Evolutionary conservation across 1,140 invertebrate genomes (phyloP).

Genomic region (Bombus huntii): DNA sequence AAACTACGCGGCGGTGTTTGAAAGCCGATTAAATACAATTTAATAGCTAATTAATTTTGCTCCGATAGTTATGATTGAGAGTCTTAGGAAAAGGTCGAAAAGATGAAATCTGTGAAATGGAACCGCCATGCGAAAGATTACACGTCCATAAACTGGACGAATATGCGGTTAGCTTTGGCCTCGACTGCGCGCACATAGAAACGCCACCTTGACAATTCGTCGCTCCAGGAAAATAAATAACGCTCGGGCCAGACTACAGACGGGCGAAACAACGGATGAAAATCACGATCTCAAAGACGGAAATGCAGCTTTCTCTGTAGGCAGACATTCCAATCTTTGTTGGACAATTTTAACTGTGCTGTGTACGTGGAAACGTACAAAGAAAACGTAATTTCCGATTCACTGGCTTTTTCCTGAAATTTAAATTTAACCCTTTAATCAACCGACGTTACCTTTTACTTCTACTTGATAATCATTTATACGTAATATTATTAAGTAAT

Average conservation of each 20-base stretch:
- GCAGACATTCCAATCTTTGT: not conserved
- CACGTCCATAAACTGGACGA: not conserved
- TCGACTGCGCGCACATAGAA: conserved; percentile 20
- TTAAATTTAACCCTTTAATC: not conserved
- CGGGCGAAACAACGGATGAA: not conserved
- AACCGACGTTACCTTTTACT: not conserved
- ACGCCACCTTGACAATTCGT: not conserved
- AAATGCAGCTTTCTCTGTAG: not conserved
- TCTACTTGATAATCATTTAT: no score
- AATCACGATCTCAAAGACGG: conserved; percentile 13
- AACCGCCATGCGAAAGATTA: not conserved
- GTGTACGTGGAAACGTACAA: not conserved
- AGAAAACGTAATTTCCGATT: not conserved
- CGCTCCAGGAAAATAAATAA: conserved; percentile 22
- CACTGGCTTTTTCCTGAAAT: no score
- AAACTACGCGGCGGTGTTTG: not conserved
- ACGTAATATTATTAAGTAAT: no score
- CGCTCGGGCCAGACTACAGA: no score
- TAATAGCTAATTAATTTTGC: not conserved
- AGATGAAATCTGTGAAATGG: conserved; percentile 7
- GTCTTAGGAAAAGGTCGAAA: not conserved
- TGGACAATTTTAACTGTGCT: not conserved
- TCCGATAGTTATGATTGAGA: not conserved
- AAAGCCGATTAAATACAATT: conserved; percentile 46
- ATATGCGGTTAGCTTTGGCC: not conserved